A percentile compares a stretch with the other conserved stretches of the same genome.
Evolutionary conservation across 2,888 invertebrate genomes (phyloP).

Genomic region (Melanargia galathea): DNA sequence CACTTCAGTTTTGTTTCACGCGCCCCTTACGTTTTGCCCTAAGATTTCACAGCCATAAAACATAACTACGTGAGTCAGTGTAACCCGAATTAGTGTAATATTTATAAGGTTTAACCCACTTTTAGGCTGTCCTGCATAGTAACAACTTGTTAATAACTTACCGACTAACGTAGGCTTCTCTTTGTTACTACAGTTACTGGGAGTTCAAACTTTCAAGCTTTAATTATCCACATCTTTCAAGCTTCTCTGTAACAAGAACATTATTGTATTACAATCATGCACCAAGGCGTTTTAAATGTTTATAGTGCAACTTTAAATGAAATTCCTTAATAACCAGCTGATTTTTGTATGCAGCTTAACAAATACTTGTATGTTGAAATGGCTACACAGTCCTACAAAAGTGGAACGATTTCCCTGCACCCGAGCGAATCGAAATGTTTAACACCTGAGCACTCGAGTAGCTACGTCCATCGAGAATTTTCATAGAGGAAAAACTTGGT

Average conservation of each 20-base stretch:
- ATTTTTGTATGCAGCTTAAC: too few species aligned
- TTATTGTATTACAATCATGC: background rate
- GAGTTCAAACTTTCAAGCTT: background rate
- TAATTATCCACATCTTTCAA: too few species aligned
- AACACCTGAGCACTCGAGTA: too few species aligned
- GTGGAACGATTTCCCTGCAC: too few species aligned
- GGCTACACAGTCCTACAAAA: too few species aligned
- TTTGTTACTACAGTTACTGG: background rate
- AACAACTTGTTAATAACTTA: background rate
- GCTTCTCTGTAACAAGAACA: background rate
- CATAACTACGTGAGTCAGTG: background rate
- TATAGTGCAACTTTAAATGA: too few species aligned
- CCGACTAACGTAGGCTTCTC: background rate
- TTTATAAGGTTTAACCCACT: background rate
- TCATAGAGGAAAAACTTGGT: too few species aligned
- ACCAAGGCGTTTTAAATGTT: too few species aligned
- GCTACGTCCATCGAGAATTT: too few species aligned
- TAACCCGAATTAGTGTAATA: background rate
- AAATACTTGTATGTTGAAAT: too few species aligned
- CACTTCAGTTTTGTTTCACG: background rate
- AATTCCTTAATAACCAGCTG: too few species aligned
- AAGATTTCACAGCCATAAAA: background rate
- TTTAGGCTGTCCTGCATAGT: background rate
- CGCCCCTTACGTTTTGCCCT: background rate
- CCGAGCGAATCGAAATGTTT: too few species aligned